Base-by-base conservation (phyloP, 2,888 invertebrate genomes). In the Lymantria dispar region DNA sequence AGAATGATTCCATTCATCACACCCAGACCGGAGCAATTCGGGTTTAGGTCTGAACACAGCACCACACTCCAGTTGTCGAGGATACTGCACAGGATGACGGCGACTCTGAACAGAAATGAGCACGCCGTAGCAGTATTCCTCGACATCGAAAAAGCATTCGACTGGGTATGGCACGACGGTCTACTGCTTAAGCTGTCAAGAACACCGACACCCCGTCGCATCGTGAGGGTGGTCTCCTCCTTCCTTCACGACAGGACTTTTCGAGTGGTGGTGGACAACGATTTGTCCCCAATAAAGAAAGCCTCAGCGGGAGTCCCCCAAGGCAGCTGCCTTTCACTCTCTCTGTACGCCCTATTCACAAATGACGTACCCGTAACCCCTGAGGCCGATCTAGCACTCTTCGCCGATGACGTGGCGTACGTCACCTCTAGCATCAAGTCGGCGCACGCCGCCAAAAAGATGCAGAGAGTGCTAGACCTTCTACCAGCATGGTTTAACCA, bases 61-160 rank as follows among this genome's bases (percentile, higher is more conserved):
- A 60, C 56, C 3, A 58, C 58, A 0, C 51, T 50, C 0, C 62
- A 62, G 33, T 12, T 36, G 1, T n/a, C 44, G 11, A 44, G 44
- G 36, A 36, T 36, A 7, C 13, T 44, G 33, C 33, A 44, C 36
- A 0, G 10, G 9, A 9, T 33, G 7, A 14, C 44, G 14, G 36
- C 14, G 0, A 11, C 33, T 12, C 5, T 0, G 1, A 40, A 40
- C 14, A 14, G 14, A 9, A 0, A 9, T 1, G 40, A 40, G 9
- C 40, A 12, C 7, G 15, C 8, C 12, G 40, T 40, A 5, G 15
- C 40, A 13, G 40, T 40, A 14, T 14, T 40, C 8, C 40, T 40
- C 14, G 40, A 40, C 40, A 14, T 40, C 1, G 13, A 40, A 8
- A 40, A 14, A 10, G 40, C 43, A 7, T 43, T 43, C 14, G 30